Conservation (phyloP, 2,888 invertebrate genomes). For the Tetramorium bicarinatum region DNA sequence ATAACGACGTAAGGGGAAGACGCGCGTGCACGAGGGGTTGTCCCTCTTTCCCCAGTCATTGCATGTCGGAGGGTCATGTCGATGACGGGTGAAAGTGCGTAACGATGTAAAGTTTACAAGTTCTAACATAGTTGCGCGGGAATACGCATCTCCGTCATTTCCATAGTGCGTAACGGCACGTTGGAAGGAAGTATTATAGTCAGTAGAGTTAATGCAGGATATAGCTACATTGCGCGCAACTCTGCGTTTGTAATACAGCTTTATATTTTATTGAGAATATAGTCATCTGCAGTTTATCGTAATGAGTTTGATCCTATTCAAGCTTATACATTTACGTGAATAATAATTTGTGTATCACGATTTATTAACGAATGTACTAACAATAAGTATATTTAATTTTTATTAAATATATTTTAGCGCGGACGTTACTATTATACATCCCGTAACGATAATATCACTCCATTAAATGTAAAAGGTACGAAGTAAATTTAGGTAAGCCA, state of each 20-base stretch:
- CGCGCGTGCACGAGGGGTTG: not conserved
- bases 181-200: not conserved
- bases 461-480: slow-evolving; percentile 64
- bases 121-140: slow-evolving; percentile 19
- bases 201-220: not conserved
- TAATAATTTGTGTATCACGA: not conserved
- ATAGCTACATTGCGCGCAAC: not conserved
- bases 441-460: not conserved
- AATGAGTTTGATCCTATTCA: slow-evolving; percentile 3
- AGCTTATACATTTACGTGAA: not conserved
- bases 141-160: not conserved
- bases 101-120: slow-evolving; percentile 12
- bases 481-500: slow-evolving; percentile 74
- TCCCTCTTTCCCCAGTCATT: slow-evolving; percentile 1
- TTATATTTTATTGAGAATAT: not conserved
- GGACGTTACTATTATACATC: slow-evolving; percentile 5
- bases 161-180: slow-evolving; percentile 2
- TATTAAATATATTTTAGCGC: slow-evolving; percentile 25
- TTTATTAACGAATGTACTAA: not conserved
- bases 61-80: slow-evolving; percentile 5
- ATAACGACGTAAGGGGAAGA: not conserved
- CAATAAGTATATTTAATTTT: slow-evolving; percentile 3
- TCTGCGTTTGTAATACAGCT: not conserved
- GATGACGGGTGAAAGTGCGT: slow-evolving; percentile 26
- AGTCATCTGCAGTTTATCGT: not conserved